A percentile compares a stretch with the other conserved stretches of the same genome.
These are phyloP conservation scores for Fukomys damarensis DNA, from an alignment of 2,113 vertebrate species.

Conservation along the genomic window DNA sequence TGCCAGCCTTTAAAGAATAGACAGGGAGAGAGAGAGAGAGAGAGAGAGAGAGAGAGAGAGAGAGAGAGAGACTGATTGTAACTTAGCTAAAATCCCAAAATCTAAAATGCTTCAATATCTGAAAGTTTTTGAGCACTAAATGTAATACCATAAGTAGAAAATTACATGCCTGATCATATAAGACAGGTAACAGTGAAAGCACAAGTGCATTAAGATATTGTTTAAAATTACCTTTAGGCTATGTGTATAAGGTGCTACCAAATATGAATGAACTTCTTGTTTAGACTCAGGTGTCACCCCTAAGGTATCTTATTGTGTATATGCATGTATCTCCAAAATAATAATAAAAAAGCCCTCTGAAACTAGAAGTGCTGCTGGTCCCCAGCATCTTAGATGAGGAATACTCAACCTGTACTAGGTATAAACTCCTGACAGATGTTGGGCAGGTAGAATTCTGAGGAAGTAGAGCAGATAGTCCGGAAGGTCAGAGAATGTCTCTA, in stretches of 20 bases:
- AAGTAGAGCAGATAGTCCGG: background rate
- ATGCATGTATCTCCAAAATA: background rate
- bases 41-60: too few relatives aligned
- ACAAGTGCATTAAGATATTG: background rate
- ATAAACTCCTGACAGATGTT: background rate
- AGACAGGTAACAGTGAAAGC: background rate
- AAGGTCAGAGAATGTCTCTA: background rate
- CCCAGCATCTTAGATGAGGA: background rate
- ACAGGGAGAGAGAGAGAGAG: background rate
- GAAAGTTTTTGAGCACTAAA: background rate
- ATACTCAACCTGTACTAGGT: background rate
- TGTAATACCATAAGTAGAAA: background rate
- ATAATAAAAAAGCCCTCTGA: background rate
- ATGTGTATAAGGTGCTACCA: background rate
- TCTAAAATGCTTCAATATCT: background rate
- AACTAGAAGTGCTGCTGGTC: background rate
- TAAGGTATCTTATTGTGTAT: background rate
- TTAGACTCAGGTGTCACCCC: background rate
- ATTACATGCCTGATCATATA: background rate
- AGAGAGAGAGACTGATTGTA: too few relatives aligned
- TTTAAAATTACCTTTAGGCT: background rate
- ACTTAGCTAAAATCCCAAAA: background rate
- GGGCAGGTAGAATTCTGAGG: background rate
- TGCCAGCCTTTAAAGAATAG: background rate
- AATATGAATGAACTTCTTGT: background rate